phyloP scores from a whole-genome alignment of 2,797 vertebrate genomes.

The Liparis tanakae region DNA sequence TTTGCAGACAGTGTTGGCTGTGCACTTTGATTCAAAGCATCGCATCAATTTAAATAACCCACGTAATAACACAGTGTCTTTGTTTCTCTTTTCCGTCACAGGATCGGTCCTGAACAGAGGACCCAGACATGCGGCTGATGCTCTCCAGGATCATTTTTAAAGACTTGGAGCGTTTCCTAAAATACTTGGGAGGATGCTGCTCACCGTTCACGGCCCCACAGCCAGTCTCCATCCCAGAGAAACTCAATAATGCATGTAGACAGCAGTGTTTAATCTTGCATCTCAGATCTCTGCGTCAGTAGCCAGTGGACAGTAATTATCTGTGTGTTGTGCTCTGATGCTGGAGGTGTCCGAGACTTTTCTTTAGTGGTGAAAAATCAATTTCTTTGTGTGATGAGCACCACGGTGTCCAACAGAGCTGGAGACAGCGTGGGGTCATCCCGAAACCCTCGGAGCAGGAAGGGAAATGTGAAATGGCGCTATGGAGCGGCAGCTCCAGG shows the following conservation, averaged over 20 bases:
- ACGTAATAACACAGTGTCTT: constrained; percentile 10
- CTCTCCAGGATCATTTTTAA: constrained; percentile 61
- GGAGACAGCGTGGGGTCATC: constrained; percentile 7
- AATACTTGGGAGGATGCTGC: constrained; percentile 38
- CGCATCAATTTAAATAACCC: constrained; percentile 14
- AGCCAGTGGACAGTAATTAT: constrained; percentile 38
- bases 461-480: constrained; percentile 32
- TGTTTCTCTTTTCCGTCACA: constrained; percentile 30
- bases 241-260: constrained; percentile 65
- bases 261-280: constrained; percentile 53
- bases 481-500: neutral
- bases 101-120: constrained; percentile 46
- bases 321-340: constrained; percentile 1
- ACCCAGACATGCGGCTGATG: constrained; percentile 43
- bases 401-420: constrained; percentile 13
- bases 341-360: constrained; percentile 27
- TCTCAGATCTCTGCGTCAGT: constrained; percentile 44
- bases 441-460: constrained; percentile 4
- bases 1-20: neutral
- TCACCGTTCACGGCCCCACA: constrained; percentile 39
- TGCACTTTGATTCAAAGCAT: constrained; percentile 8
- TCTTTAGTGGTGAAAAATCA: constrained; percentile 32
- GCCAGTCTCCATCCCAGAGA: constrained; percentile 38
- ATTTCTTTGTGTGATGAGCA: constrained; percentile 28
- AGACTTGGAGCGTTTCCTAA: constrained; percentile 52